phyloP scores from a whole-genome alignment of 2,888 invertebrate species.

The Drosophila mettleri region DNA sequence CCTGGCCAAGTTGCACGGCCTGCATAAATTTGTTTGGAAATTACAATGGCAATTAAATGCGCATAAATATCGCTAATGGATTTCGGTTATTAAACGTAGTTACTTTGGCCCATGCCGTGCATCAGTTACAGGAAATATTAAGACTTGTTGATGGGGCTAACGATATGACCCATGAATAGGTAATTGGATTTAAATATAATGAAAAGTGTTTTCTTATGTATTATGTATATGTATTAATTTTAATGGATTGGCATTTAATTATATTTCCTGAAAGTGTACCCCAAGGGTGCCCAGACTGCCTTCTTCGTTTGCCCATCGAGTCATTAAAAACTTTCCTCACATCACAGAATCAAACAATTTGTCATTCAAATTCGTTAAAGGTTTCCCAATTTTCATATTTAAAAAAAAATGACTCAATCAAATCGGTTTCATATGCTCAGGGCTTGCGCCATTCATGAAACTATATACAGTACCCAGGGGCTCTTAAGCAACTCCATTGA shows the following conservation, averaged over 20 bases:
- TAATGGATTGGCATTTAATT: neutral
- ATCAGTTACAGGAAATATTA: slow-evolving; percentile 27
- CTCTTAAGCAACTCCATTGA: slow-evolving; percentile 13
- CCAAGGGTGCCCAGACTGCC: neutral
- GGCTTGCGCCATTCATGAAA: slow-evolving; percentile 35
- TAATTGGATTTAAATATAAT: slow-evolving; percentile 12
- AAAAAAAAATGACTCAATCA: slow-evolving; percentile 22
- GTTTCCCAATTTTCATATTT: slow-evolving; percentile 10
- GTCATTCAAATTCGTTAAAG: slow-evolving; percentile 47
- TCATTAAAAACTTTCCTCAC: neutral
- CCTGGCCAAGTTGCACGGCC: slow-evolving; percentile 42
- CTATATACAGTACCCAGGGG: slow-evolving; percentile 8
- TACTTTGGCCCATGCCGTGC: slow-evolving; percentile 1
- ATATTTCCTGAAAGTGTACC: neutral
- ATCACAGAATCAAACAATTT: slow-evolving; percentile 28
- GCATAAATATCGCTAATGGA: slow-evolving; percentile 68
- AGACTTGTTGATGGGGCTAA: slow-evolving; percentile 13
- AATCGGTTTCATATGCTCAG: slow-evolving; percentile 37
- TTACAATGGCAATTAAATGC: slow-evolving; percentile 63
- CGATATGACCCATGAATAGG: slow-evolving; percentile 1
- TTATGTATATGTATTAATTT: neutral
- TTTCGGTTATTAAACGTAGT: slow-evolving; percentile 34
- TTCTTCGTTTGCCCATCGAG: neutral
- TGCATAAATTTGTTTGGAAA: slow-evolving; percentile 65
- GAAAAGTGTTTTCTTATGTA: neutral